Percentiles rank a stretch among this genome's conserved stretches.
phyloP scores from a whole-genome alignment of 2,888 invertebrate genomes.

The Brachyptera putata region DNA sequence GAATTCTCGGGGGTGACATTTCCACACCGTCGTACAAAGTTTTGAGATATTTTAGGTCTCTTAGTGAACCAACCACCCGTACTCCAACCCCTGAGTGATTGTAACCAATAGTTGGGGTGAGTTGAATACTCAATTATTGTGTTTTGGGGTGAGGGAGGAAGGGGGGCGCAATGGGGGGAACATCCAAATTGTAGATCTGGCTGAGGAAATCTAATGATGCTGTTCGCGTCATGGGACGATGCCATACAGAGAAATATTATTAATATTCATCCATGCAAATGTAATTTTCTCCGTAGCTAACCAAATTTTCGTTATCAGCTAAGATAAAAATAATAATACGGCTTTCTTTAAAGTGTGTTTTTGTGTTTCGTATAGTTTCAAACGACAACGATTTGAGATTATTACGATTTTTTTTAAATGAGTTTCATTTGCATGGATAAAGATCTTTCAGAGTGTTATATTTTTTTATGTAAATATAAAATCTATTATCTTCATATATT shows the following conservation, averaged over 20 bases:
- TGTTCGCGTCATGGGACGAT: background rate
- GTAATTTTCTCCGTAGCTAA: slow-evolving; percentile 18
- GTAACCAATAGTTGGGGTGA: slow-evolving; percentile 9
- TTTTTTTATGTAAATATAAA: no score
- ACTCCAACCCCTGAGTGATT: background rate
- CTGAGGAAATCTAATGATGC: slow-evolving; percentile 17
- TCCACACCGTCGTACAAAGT: background rate
- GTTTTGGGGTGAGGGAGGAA: background rate
- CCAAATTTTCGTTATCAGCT: slow-evolving; percentile 15
- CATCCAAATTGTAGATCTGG: slow-evolving; percentile 8
- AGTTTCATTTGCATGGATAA: background rate
- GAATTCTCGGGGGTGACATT: slow-evolving; percentile 10
- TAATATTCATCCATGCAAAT: slow-evolving; percentile 23
- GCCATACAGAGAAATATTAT: slow-evolving; percentile 7
- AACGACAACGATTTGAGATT: slow-evolving; percentile 1
- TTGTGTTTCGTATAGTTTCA: background rate
- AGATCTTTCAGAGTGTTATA: no score
- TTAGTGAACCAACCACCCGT: background rate
- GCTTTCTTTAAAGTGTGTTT: slow-evolving; percentile 16
- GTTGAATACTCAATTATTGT: slow-evolving; percentile 19
- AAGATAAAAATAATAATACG: slow-evolving; percentile 17
- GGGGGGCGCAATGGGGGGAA: background rate
- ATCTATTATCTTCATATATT: no score
- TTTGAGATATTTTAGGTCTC: background rate
- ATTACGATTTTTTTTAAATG: background rate